These are phyloP conservation scores for Lissonota sp. DNA, from an alignment of 2,888 invertebrate genomes.

Conservation along the genomic window DNA sequence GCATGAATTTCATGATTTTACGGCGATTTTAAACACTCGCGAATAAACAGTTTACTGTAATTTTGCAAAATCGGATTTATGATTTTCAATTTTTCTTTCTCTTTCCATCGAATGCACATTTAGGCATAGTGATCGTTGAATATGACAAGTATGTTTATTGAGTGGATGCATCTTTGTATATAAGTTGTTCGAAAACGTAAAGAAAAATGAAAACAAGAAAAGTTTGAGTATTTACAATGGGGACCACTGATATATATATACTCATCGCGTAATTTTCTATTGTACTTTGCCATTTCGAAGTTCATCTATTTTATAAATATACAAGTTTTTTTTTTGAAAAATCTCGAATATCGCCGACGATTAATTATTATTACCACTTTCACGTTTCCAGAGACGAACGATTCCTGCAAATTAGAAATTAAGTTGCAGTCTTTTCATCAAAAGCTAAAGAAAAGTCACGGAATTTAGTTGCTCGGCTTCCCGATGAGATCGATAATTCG, in stretches of 20 bases:
- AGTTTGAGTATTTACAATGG: conserved; percentile 49
- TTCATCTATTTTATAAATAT: conserved; percentile 43
- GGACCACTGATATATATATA: conserved; percentile 33
- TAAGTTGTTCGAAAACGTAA: conserved; percentile 57
- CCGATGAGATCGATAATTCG: neutral
- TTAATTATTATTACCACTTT: neutral
- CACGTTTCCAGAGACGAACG: conserved; percentile 45
- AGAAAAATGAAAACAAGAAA: conserved; percentile 19
- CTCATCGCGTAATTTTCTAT: conserved; percentile 37
- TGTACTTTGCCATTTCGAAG: conserved; percentile 53
- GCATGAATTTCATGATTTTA: no score
- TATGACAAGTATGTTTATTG: conserved; percentile 48
- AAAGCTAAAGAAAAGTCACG: conserved; percentile 27
- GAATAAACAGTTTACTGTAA: neutral
- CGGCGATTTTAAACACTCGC: neutral
- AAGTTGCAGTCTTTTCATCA: no score
- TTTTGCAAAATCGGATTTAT: conserved; percentile 20
- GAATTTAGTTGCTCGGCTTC: neutral
- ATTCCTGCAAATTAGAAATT: conserved; percentile 6
- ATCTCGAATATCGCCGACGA: no score
- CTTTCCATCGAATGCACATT: conserved; percentile 35
- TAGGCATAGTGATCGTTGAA: conserved; percentile 52
- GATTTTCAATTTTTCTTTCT: conserved; percentile 17
- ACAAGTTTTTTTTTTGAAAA: conserved; percentile 25
- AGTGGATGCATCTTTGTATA: conserved; percentile 64